phyloP scores from a whole-genome alignment of 2,797 vertebrate species.

The Lates japonicus region DNA sequence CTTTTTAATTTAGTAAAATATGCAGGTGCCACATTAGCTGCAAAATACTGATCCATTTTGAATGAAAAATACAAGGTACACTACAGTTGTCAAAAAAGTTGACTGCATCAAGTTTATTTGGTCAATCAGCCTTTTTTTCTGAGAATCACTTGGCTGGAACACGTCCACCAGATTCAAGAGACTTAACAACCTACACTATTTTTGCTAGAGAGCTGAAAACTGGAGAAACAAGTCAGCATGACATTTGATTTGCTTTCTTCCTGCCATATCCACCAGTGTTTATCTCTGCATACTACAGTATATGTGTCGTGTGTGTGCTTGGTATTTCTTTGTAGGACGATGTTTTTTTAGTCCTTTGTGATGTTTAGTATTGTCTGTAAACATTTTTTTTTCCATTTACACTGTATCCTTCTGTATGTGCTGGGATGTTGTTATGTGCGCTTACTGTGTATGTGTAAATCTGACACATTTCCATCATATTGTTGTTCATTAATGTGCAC shows the following conservation, averaged over 20 bases:
- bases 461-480: not conserved
- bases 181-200: not conserved
- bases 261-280: not conserved
- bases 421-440: not conserved
- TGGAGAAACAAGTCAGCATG: not conserved
- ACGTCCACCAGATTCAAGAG: not conserved
- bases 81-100: not conserved
- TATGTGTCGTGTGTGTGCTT: no score
- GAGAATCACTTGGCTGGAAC: not conserved
- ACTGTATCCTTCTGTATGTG: not conserved
- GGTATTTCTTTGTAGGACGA: no score
- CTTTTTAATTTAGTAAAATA: not conserved
- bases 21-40: not conserved
- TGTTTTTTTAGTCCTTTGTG: not conserved
- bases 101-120: not conserved
- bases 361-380: not conserved
- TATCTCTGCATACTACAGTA: not conserved
- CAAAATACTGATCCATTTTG: not conserved
- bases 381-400: not conserved
- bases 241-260: not conserved
- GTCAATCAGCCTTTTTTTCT: not conserved
- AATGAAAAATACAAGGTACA: slow-evolving; percentile 1
- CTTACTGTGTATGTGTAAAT: not conserved
- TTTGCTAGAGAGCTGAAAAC: not conserved
- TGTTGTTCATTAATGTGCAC: not conserved